Base-by-base conservation (phyloP, 2,888 invertebrate species). In the Zaprionus lineosus region DNA sequence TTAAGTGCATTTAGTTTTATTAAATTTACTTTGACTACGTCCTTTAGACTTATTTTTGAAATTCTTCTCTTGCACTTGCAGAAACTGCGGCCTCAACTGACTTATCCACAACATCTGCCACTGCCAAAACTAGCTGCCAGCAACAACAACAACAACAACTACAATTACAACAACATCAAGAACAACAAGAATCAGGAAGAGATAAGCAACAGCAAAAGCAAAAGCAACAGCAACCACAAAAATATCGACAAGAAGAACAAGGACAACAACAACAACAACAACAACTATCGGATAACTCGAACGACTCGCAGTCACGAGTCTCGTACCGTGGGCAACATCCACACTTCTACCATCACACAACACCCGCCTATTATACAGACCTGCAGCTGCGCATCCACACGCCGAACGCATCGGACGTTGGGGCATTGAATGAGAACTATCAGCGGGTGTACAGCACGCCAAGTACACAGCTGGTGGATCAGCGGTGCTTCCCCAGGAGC, bases 51-150 rank as follows among this genome's bases (percentile, higher is more conserved):
- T 29, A 26, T 15, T 31, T n/a, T 46, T 19, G 12, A 21, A 21
- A 21, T 37, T 36, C 18, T 36, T 59, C 43, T 60, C 8, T 12
- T n/a, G n/a, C n/a, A n/a, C n/a, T 71, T 72, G 2, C 67, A 89
- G 89, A 89, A 88, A 86, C 87, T 78, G 57, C 81, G 76, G 72
- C 86, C 67, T 84, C 85, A 57, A 87, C 85, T 78, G 87, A 88
- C 84, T 83, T 88, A 84, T 87, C 84, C 73, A 83, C 90, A 91
- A 83, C 91, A 91, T 79, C 90, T 90, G 86, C 91, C 91, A 86
- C 90, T 92, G 84, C 91, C 91, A 84, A 91, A 90, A 81, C 90
- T 89, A 88, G 90, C 90, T 86, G 91, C 90, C 89, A 91, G 88
- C 86, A 90, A 90, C 74, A 79, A 85, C 62, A 86, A 79, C 70